phyloP scores from a whole-genome alignment of 2,113 vertebrate genomes.

The Odobenus rosmarus region DNA sequence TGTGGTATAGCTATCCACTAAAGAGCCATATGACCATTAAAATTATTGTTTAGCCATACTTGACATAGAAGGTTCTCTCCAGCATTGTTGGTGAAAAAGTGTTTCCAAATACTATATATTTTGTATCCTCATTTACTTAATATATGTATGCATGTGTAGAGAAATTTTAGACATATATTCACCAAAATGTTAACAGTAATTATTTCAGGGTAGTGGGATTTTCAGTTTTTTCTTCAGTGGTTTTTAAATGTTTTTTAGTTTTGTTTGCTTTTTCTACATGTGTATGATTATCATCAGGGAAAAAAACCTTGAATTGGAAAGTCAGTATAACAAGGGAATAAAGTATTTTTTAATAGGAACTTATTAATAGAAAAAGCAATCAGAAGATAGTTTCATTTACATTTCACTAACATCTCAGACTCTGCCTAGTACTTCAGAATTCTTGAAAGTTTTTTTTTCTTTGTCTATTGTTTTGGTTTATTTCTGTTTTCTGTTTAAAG shows the following conservation, averaged over 20 bases:
- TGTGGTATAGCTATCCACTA: neutral
- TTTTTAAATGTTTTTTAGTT: neutral
- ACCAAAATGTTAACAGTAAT: neutral
- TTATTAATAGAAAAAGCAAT: neutral
- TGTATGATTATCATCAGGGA: neutral
- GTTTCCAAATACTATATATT: neutral
- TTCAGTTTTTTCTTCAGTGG: neutral
- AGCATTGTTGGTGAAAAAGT: neutral
- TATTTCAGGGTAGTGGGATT: neutral
- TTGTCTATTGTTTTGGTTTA: neutral
- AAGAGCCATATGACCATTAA: neutral
- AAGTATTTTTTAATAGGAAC: neutral
- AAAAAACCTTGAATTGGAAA: neutral
- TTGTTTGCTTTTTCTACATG: neutral
- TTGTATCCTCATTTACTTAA: neutral
- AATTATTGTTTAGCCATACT: neutral
- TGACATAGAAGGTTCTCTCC: neutral
- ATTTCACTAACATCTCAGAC: neutral
- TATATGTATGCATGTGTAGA: neutral
- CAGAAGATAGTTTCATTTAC: neutral
- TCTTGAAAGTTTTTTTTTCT: neutral
- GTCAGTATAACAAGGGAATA: neutral
- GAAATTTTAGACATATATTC: neutral
- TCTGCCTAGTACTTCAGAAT: neutral
- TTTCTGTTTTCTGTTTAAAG: conserved; percentile 17